Evolutionary conservation across 2,888 invertebrate species (phyloP).

Genomic region (Xestia xanthographa): DNA sequence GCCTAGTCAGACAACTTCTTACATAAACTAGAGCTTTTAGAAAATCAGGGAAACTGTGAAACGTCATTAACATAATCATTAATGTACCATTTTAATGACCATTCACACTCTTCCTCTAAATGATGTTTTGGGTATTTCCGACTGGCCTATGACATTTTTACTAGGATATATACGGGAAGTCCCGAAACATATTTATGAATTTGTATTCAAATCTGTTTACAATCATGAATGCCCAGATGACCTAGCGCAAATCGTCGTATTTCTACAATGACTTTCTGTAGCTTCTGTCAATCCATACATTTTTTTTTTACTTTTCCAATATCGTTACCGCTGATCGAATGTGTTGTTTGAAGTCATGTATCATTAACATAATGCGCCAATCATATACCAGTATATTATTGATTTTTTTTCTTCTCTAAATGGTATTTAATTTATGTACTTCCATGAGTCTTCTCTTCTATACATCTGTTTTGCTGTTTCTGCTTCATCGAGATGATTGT

Average conservation of each 20-base stretch:
- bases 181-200: conserved; percentile 1
- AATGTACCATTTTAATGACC: neutral
- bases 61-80: neutral
- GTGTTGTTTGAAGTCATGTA: neutral
- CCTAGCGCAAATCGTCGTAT: too few species aligned
- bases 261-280: neutral
- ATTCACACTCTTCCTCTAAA: neutral
- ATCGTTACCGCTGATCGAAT: neutral
- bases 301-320: neutral
- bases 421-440: neutral
- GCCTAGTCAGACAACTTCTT: neutral
- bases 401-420: neutral
- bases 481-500: neutral
- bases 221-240: neutral
- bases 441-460: neutral
- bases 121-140: neutral
- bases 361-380: neutral
- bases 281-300: neutral
- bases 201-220: neutral
- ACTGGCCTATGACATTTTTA: neutral
- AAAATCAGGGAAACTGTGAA: neutral
- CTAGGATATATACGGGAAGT: neutral
- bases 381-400: neutral
- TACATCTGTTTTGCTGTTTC: neutral
- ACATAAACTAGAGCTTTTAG: neutral